Evolutionary conservation across 2,113 vertebrate species (phyloP).

Genomic region (Labeo catla): DNA sequence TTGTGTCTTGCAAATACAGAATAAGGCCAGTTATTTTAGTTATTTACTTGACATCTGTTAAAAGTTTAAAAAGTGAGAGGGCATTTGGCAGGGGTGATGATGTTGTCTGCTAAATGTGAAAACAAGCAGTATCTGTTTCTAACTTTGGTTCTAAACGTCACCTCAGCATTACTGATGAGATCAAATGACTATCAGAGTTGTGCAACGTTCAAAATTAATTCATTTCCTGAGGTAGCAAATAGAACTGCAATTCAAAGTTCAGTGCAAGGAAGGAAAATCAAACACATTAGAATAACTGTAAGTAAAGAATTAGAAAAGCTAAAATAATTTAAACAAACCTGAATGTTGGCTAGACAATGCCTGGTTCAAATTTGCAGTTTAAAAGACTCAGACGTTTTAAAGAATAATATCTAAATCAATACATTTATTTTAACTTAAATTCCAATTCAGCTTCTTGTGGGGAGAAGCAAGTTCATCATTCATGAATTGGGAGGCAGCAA

Average conservation of each 20-base stretch:
- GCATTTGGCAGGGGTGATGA: not conserved
- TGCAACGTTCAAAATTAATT: not conserved
- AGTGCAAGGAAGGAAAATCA: not conserved
- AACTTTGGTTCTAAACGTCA: not conserved
- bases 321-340: not conserved
- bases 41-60: constrained; percentile 47
- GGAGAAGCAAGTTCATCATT: too few relatives aligned
- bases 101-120: constrained; percentile 2
- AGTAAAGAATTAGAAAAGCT: not conserved
- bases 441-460: too few relatives aligned
- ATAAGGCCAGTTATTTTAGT: constrained; percentile 55
- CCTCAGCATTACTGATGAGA: too few relatives aligned
- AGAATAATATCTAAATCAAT: not conserved
- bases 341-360: not conserved
- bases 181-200: not conserved
- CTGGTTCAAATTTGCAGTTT: not conserved
- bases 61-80: constrained; percentile 4
- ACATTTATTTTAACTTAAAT: too few relatives aligned
- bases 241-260: not conserved
- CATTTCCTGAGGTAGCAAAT: not conserved
- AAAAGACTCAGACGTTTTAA: not conserved
- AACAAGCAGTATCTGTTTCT: not conserved
- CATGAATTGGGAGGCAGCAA: too few relatives aligned
- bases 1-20: constrained; percentile 59
- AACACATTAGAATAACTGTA: not conserved